Base-by-base conservation (phyloP, 2,888 invertebrate genomes). In the Torymus texanus region DNA sequence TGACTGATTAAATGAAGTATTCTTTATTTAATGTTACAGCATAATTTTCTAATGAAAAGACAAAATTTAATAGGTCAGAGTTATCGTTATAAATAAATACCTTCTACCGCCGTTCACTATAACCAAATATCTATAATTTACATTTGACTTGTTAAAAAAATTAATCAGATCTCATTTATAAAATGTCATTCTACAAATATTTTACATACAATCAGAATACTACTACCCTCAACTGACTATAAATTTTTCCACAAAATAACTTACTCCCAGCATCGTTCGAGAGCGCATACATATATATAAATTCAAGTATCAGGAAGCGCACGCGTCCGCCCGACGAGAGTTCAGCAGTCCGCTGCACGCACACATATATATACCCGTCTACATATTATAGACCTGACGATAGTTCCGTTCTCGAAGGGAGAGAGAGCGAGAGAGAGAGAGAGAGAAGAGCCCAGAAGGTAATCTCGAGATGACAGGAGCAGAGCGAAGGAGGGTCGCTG, bases 391-490 rank as follows among this genome's bases (percentile, higher is more conserved):
- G 8, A 63, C 21, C 58, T 29, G 51, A 51, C 13, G 65, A 71
- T 71, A 71, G 77, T 78, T 68, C 13, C 24, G 41, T 58, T 41
- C 41, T 41, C 63, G 56, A 51, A 51, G 62, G 55, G 41, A 41
- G 41, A 41, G 41, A 29, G 29, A 41, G 41, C n/a, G n/a, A 21
- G 21, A 21, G 21, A 21, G 21, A 21, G 21, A 21, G 21, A 41
- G 41, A 41, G 41, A 14, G 66, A 67, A 65, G 66, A 71, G 66
- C 66, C 71, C 72, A 72, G 72, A 65, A 80, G 76, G 76, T 80
- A 80, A 80, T 80, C 67, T 76, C 62, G 67, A 80, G 72, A 76
- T 80, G 79, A 80, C 79, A 79, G 79, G 58, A 71, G 72, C 66
- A 77, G 71, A 59, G 51, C 55, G 51, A 68, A 62, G 59, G 61